A percentile compares a stretch with the other conserved stretches of the same genome.
Conservation (phyloP, 2,888 invertebrate genomes). For the Cantharis nigra region DNA sequence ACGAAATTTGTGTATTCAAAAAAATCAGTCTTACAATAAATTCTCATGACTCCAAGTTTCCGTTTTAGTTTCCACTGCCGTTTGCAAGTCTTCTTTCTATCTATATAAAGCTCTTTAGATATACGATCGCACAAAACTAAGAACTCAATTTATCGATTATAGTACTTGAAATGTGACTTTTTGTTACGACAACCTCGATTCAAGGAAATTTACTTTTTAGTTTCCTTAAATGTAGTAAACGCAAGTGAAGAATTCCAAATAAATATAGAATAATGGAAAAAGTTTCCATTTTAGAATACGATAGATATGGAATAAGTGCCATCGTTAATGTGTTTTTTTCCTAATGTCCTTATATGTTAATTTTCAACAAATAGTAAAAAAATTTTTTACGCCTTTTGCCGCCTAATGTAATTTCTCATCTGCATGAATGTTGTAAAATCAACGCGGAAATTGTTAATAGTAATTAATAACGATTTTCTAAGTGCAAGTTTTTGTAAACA, state of each 20-base stretch:
- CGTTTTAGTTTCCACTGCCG: background rate
- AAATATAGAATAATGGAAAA: background rate
- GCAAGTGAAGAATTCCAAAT: slow-evolving; percentile 1
- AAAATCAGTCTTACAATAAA: background rate
- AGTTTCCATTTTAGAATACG: background rate
- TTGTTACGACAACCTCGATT: slow-evolving; percentile 11
- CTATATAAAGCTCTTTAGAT: slow-evolving; percentile 19
- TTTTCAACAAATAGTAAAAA: background rate
- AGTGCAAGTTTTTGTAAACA: slow-evolving; percentile 7
- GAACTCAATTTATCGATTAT: slow-evolving; percentile 20
- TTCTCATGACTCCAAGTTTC: background rate
- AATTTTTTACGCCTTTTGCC: background rate
- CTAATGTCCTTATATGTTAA: background rate
- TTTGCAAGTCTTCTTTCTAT: slow-evolving; percentile 12
- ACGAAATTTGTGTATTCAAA: background rate
- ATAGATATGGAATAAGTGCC: background rate
- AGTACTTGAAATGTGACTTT: slow-evolving; percentile 12
- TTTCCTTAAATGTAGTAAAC: slow-evolving; percentile 23
- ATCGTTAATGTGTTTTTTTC: background rate
- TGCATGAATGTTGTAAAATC: background rate
- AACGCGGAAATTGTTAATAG: slow-evolving; percentile 4
- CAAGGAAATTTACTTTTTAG: slow-evolving; percentile 12
- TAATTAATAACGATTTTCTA: background rate
- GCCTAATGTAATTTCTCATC: background rate
- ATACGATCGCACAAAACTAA: slow-evolving; percentile 22